phyloP scores from a whole-genome alignment of 2,113 vertebrate species.

The Ammodytes marinus region DNA sequence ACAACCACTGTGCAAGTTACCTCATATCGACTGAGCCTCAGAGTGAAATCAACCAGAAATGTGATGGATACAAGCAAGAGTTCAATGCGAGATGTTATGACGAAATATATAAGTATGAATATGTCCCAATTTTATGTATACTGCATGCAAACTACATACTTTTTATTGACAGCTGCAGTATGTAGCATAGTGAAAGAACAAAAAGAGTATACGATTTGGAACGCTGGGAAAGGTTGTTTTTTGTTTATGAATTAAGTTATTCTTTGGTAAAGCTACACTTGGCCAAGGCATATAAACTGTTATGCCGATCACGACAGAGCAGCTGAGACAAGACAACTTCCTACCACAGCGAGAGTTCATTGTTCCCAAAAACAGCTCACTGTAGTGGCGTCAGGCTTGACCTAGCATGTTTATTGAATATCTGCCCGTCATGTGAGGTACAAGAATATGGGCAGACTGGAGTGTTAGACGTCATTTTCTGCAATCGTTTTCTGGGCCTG shows the following conservation, averaged over 20 bases:
- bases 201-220: too few relatives aligned
- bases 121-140: too few relatives aligned
- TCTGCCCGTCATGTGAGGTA: slow-evolving; percentile 10
- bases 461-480: slow-evolving; percentile 36
- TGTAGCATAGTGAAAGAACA: too few relatives aligned
- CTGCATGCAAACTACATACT: too few relatives aligned
- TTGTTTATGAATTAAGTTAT: neutral
- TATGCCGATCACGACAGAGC: neutral
- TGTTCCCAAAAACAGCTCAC: neutral
- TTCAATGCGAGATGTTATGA: too few relatives aligned
- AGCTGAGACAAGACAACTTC: neutral
- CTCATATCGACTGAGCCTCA: too few relatives aligned
- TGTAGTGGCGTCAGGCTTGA: slow-evolving; percentile 13
- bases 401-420: neutral
- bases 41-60: too few relatives aligned
- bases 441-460: slow-evolving; percentile 20
- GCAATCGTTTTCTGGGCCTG: slow-evolving; percentile 11
- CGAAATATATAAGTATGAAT: too few relatives aligned
- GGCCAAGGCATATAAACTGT: slow-evolving; percentile 28
- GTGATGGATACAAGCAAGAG: too few relatives aligned
- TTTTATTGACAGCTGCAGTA: too few relatives aligned
- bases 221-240: slow-evolving; percentile 22
- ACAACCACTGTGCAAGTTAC: too few relatives aligned
- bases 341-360: slow-evolving; percentile 18
- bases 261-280: slow-evolving; percentile 4